Evolutionary conservation across 2,888 invertebrate species (phyloP).

Genomic region (Adelphocoris suturalis): DNA sequence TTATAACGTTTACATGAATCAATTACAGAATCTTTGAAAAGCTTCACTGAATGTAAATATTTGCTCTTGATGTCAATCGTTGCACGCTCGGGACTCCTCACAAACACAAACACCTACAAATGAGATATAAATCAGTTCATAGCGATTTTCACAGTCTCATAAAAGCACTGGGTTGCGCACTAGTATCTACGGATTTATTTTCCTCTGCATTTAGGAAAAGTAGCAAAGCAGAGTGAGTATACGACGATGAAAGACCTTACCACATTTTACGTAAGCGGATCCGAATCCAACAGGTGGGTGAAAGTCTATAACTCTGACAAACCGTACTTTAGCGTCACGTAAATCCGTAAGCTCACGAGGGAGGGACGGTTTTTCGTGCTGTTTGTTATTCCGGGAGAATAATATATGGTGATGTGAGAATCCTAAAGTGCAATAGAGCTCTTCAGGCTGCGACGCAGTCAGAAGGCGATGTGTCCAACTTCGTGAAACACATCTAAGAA

Average conservation of each 20-base stretch:
- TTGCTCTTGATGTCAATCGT: no score
- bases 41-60: no score
- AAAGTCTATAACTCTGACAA: background rate
- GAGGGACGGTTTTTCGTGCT: conserved; percentile 5
- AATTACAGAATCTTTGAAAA: no score
- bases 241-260: background rate
- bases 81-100: no score
- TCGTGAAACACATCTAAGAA: background rate
- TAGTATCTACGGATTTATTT: no score
- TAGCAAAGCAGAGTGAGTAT: background rate
- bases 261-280: background rate
- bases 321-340: conserved; percentile 7
- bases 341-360: background rate
- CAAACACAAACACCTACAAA: no score
- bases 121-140: no score
- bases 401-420: conserved; percentile 32
- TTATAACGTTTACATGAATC: no score
- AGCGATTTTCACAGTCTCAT: no score
- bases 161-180: no score
- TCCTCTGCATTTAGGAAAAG: background rate
- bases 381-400: conserved; percentile 16
- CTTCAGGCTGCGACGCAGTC: background rate
- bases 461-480: background rate
- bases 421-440: background rate
- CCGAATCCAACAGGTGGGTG: conserved; percentile 14